Percentiles rank a stretch among this genome's conserved stretches.
Evolutionary conservation across 2,888 invertebrate species (phyloP).

Genomic region (Lymantria monacha): DNA sequence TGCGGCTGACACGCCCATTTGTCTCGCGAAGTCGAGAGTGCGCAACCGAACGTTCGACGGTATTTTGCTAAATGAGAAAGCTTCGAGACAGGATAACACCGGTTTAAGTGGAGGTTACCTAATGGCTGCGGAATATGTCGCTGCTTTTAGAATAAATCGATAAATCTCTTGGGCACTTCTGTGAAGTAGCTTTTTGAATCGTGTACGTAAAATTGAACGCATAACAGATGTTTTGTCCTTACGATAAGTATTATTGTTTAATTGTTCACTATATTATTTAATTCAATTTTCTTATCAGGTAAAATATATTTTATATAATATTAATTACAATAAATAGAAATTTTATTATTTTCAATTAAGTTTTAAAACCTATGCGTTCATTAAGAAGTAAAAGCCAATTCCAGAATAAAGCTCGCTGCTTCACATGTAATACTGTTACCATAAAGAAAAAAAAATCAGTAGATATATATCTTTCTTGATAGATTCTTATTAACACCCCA

Average conservation of each 20-base stretch:
- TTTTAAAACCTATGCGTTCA: too few species aligned
- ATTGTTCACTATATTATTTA: neutral
- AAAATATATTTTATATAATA: too few species aligned
- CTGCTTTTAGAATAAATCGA: conserved; percentile 35
- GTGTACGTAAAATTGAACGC: conserved; percentile 23
- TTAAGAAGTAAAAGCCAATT: too few species aligned
- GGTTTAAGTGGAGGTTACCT: conserved; percentile 41
- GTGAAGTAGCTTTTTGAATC: conserved; percentile 23
- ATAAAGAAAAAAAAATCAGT: too few species aligned
- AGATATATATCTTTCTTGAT: too few species aligned
- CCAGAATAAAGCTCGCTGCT: too few species aligned
- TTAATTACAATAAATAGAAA: too few species aligned
- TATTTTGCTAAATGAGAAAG: conserved; percentile 43
- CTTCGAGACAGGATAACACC: conserved; percentile 39
- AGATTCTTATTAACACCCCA: too few species aligned
- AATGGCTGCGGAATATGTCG: conserved; percentile 38
- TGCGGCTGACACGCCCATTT: conserved; percentile 61
- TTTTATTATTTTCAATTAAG: too few species aligned
- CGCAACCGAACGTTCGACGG: conserved; percentile 34
- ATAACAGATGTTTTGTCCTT: conserved; percentile 10
- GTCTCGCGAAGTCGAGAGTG: conserved; percentile 47
- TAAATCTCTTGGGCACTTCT: conserved; percentile 18
- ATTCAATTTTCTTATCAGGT: neutral
- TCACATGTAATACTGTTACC: too few species aligned
- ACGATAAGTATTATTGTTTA: neutral